phyloP scores from a whole-genome alignment of 2,113 vertebrate species.

The Sinosuthora webbiana region DNA sequence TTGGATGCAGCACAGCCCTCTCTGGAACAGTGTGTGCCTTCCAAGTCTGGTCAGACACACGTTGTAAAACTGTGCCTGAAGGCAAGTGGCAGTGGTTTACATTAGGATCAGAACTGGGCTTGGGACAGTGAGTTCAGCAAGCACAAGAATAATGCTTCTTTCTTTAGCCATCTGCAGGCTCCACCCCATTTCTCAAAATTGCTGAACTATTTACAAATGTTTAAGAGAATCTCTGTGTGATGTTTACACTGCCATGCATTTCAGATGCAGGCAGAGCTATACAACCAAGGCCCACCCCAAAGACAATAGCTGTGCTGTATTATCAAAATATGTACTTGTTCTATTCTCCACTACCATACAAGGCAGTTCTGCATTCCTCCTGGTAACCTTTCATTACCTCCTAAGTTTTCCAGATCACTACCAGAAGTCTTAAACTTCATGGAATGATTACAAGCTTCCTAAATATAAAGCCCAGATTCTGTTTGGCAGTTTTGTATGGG shows the following conservation, averaged over 20 bases:
- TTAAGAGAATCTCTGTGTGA: conserved; percentile 28
- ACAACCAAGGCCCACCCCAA: not conserved
- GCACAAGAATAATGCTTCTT: not conserved
- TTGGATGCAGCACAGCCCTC: conserved; percentile 2
- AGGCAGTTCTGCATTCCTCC: conserved; percentile 79
- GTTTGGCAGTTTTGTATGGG: conserved; percentile 31
- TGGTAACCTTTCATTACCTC: conserved; percentile 78
- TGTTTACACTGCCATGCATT: conserved; percentile 28
- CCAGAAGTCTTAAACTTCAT: conserved; percentile 71
- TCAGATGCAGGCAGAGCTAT: not conserved
- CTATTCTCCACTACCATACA: conserved; percentile 79
- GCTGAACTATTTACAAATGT: conserved; percentile 36
- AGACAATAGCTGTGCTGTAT: conserved; percentile 18
- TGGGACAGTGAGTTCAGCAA: conserved; percentile 17
- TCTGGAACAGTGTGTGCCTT: conserved; percentile 50
- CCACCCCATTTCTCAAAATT: conserved; percentile 26
- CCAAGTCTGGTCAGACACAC: conserved; percentile 32
- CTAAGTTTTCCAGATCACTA: conserved; percentile 67
- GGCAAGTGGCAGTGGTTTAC: conserved; percentile 15
- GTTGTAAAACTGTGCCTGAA: not conserved
- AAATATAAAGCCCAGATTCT: conserved; percentile 66
- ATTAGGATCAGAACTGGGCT: not conserved
- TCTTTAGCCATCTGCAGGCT: not conserved
- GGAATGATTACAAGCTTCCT: conserved; percentile 73
- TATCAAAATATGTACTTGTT: conserved; percentile 40